A percentile compares a stretch with the other conserved stretches of the same genome.
phyloP scores from a whole-genome alignment of 2,888 invertebrate species.

The Apamea epomidion region DNA sequence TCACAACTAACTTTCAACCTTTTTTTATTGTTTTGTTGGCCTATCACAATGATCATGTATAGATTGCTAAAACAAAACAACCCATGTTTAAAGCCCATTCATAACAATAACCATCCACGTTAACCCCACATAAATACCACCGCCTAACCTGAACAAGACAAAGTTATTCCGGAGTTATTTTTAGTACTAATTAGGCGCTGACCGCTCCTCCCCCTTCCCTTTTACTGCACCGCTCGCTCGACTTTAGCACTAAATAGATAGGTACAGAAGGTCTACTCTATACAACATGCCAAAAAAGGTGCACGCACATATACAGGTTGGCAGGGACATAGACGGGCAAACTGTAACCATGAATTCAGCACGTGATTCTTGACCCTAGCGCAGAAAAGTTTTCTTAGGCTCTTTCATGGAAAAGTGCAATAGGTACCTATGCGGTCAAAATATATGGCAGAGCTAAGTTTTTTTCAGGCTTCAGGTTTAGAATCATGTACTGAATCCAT shows the following conservation, averaged over 20 bases:
- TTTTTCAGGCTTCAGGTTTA: too few species aligned
- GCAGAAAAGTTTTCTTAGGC: too few species aligned
- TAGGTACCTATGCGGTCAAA: too few species aligned
- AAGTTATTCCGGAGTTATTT: conserved; percentile 60
- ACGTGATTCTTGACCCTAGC: too few species aligned
- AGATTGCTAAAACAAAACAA: not conserved
- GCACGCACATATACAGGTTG: too few species aligned
- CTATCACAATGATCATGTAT: not conserved
- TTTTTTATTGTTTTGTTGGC: not conserved
- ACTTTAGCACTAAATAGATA: not conserved
- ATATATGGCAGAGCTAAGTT: too few species aligned
- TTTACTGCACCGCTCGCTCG: not conserved
- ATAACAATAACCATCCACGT: conserved; percentile 2
- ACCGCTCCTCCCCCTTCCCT: conserved; percentile 10
- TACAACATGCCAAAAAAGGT: too few species aligned
- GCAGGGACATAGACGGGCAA: too few species aligned
- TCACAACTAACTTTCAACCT: not conserved
- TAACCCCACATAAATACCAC: conserved; percentile 23
- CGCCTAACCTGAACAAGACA: conserved; percentile 22
- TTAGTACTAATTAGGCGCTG: conserved; percentile 64
- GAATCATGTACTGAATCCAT: too few species aligned
- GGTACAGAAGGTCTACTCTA: not conserved
- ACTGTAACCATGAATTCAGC: too few species aligned
- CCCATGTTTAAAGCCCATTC: not conserved
- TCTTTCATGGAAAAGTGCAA: too few species aligned